Conservation (phyloP, 1,140 invertebrate species). For the Drosophila athabasca region DNA sequence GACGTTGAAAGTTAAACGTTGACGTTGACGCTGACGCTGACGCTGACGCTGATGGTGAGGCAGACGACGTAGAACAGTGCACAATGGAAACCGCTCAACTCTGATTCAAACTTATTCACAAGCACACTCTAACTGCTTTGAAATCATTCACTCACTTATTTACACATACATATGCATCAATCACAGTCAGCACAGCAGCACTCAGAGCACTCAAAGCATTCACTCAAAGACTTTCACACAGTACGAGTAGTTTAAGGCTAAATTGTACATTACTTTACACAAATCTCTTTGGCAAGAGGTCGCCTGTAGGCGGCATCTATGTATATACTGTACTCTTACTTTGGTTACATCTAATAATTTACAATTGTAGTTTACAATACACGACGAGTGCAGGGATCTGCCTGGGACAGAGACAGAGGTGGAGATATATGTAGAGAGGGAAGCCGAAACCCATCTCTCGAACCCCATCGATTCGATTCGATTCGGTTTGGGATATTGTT, state of each 20-base stretch:
- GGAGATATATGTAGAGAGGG: not conserved
- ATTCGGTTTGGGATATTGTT: no score
- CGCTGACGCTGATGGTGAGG: slow-evolving; percentile 20
- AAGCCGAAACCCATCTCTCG: slow-evolving; percentile 11
- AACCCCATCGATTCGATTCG: not conserved
- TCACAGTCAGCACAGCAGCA: not conserved
- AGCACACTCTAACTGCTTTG: slow-evolving; percentile 9
- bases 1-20: slow-evolving; percentile 4
- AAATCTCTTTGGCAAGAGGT: slow-evolving; percentile 46
- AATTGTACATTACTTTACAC: slow-evolving; percentile 72
- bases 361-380: slow-evolving; percentile 68
- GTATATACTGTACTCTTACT: slow-evolving; percentile 27
- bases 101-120: slow-evolving; percentile 16
- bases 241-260: slow-evolving; percentile 55
- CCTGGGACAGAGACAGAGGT: slow-evolving; percentile 48
- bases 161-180: slow-evolving; percentile 38
- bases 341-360: slow-evolving; percentile 44
- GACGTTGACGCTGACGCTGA: slow-evolving; percentile 14
- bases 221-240: slow-evolving; percentile 17
- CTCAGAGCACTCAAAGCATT: not conserved
- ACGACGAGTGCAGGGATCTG: slow-evolving; percentile 56
- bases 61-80: slow-evolving; percentile 48
- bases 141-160: slow-evolving; percentile 29
- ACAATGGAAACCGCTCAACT: slow-evolving; percentile 40
- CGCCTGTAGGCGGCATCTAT: slow-evolving; percentile 18